phyloP scores from a whole-genome alignment of 2,888 invertebrate genomes.

The Parascotia fuliginaria region DNA sequence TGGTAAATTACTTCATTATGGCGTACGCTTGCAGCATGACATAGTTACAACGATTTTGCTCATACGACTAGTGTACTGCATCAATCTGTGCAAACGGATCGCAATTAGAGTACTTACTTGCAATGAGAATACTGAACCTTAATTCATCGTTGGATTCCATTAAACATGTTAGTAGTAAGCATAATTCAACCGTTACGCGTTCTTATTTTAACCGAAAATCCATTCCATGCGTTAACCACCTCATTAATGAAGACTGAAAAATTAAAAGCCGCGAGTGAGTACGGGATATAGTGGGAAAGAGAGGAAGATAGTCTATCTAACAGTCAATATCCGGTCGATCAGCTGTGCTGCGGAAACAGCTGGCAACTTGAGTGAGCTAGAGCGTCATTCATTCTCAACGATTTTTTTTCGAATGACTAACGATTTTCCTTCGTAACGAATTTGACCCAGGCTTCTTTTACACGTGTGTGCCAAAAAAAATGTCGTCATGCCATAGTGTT shows the following conservation, averaged over 20 bases:
- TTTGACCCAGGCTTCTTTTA: conserved; percentile 53
- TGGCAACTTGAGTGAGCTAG: conserved; percentile 68
- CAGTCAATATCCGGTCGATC: conserved; percentile 84
- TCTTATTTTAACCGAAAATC: conserved; percentile 23
- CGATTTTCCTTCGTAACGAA: conserved; percentile 63
- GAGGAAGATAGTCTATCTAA: conserved; percentile 61
- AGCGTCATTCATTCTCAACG: conserved; percentile 64
- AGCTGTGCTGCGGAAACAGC: conserved; percentile 83
- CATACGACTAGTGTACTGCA: conserved; percentile 2
- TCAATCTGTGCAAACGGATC: neutral
- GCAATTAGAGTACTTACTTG: neutral
- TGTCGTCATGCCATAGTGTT: conserved; percentile 53
- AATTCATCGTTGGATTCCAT: neutral
- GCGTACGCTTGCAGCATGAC: conserved; percentile 17
- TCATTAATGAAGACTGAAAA: conserved; percentile 69
- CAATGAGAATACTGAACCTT: no score
- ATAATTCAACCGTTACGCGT: conserved; percentile 11
- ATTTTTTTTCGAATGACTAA: conserved; percentile 66
- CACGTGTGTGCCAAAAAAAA: conserved; percentile 46
- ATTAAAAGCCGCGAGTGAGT: conserved; percentile 60
- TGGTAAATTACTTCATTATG: conserved; percentile 40
- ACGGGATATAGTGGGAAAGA: conserved; percentile 54
- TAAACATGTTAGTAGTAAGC: neutral
- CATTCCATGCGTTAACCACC: conserved; percentile 50
- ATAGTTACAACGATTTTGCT: conserved; percentile 16